A percentile compares a stretch with the other conserved stretches of the same genome.
These are phyloP conservation scores for Sebastes variabilis DNA, from an alignment of 2,797 vertebrate species.

Conservation along the genomic window DNA sequence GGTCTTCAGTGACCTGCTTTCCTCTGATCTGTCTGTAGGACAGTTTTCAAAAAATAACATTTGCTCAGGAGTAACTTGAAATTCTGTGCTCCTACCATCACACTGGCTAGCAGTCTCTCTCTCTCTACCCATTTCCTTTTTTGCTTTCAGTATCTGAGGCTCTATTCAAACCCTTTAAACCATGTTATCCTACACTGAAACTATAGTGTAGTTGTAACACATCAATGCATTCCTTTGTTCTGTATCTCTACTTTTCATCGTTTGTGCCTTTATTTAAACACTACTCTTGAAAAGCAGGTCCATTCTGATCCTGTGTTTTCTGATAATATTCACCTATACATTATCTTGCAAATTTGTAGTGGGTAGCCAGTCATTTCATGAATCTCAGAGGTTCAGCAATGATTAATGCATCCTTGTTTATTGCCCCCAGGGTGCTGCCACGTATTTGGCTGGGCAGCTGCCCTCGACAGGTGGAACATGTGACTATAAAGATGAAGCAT, in stretches of 20 bases:
- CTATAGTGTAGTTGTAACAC: background rate
- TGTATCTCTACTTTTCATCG: background rate
- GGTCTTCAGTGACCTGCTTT: background rate
- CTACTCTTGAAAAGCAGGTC: background rate
- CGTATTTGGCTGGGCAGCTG: constrained; percentile 96
- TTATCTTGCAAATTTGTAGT: background rate
- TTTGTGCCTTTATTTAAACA: background rate
- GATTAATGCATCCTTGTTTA: background rate
- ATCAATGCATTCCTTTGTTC: background rate
- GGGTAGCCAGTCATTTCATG: background rate
- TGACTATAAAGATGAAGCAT: constrained; percentile 93
- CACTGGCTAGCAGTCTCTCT: background rate
- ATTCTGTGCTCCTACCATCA: background rate
- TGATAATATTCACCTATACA: background rate
- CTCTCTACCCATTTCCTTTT: background rate
- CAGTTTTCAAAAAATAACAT: background rate
- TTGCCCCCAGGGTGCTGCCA: constrained; percentile 86
- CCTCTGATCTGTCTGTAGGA: background rate
- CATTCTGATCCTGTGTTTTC: background rate
- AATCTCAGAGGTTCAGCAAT: background rate
- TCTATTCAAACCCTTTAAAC: background rate
- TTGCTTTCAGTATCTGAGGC: background rate
- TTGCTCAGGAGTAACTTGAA: background rate
- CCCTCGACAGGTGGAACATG: constrained; percentile 92
- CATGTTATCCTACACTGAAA: background rate